Base-by-base conservation (phyloP, 2,888 invertebrate species). In the Anorthoa munda region DNA sequence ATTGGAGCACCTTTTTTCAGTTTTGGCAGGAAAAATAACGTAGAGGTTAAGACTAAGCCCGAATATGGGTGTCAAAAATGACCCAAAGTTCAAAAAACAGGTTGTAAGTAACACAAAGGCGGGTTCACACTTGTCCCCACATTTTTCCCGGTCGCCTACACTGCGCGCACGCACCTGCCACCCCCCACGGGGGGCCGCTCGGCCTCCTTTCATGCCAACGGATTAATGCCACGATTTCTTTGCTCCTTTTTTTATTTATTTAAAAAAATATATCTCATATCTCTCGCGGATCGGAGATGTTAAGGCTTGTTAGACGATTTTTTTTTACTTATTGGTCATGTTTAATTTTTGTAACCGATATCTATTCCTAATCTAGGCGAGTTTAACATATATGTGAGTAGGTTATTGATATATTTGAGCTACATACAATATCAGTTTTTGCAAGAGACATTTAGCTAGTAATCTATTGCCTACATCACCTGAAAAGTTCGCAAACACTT, bases 131-230 rank as follows among this genome's bases (percentile, higher is more conserved):
- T 87, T 88, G 83, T 79, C 82, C 73, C 71, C 65, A 80, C 77
- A 81, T 79, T 77, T 87, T 81, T 77, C 77, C 76, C 64, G 77
- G 59, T 85, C 85, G 83, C 77, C 82, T 87, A 84, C 85, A 88
- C 86, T 85, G 89, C 88, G 88, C 89, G 82, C 89, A 89, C 91
- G 91, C 95, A 95, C 95, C 95, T 95, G 95, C 94, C 94, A 90
- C 87, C 91, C 93, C 95, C 94, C 90, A 81, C 92, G 92, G 75
- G 94, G 85, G 92, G 83, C 84, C 88, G 84, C 90, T 88, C 89
- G 89, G 91, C 86, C 90, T 91, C 88, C 89, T 88, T 86, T 87
- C 83, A 86, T 74, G 87, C 92, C 94, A 92, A 92, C 93, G 94
- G 94, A 95, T 94, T 94, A 95, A 94, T 93, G 92, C 92, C 90